Percentiles rank a stretch among this genome's conserved stretches.
These are phyloP conservation scores for Halesus radiatus DNA, from an alignment of 1,140 invertebrate species.

Conservation along the genomic window DNA sequence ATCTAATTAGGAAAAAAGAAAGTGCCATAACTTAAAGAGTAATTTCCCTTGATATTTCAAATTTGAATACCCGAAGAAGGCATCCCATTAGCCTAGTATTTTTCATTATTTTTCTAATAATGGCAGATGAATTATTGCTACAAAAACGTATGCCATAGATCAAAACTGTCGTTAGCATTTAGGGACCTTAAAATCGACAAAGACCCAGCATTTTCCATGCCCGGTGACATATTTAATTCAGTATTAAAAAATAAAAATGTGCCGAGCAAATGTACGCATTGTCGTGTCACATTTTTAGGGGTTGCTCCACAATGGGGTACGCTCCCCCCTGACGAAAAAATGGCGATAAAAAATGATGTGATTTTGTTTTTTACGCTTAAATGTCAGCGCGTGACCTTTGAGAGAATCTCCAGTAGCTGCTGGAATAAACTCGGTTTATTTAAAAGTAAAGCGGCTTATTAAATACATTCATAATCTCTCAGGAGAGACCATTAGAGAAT, in stretches of 20 bases:
- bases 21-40: not conserved
- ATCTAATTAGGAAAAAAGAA: not conserved
- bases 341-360: constrained; percentile 45
- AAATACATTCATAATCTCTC: constrained; percentile 1
- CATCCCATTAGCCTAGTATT: constrained; percentile 28
- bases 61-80: constrained; percentile 13
- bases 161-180: constrained; percentile 47
- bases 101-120: constrained; percentile 23
- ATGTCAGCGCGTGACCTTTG: constrained; percentile 45
- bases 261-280: constrained; percentile 16
- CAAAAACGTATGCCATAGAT: constrained; percentile 39
- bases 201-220: constrained; percentile 8
- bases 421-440: constrained; percentile 23
- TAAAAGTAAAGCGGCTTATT: constrained; percentile 36
- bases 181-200: constrained; percentile 33
- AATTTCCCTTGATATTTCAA: constrained; percentile 31
- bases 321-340: not conserved
- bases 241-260: constrained; percentile 35
- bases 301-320: constrained; percentile 4
- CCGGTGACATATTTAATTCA: constrained; percentile 48
- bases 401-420: not conserved
- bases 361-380: constrained; percentile 45
- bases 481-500: too few relatives aligned
- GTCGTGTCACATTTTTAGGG: constrained; percentile 12
- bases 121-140: constrained; percentile 26